Conservation (phyloP, 2,113 vertebrate genomes). For the Nanorana parkeri region DNA sequence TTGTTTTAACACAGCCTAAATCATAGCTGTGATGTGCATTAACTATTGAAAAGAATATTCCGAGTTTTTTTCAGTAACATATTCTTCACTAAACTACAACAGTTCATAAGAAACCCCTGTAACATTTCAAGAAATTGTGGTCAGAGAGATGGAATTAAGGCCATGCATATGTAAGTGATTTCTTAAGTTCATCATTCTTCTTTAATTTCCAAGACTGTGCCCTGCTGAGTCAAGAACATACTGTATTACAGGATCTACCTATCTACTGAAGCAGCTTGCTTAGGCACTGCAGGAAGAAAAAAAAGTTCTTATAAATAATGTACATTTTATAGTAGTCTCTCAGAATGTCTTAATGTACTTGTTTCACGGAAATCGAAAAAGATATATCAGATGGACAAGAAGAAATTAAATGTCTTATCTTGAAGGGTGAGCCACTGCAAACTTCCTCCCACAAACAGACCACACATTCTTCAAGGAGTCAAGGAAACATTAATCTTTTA, state of each 20-base stretch:
- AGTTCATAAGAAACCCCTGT: not conserved
- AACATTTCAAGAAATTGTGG: not conserved
- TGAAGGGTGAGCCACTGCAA: slow-evolving; percentile 28
- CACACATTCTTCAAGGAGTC: slow-evolving; percentile 25
- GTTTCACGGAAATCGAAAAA: slow-evolving; percentile 34
- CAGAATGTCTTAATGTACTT: slow-evolving; percentile 21
- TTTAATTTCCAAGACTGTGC: slow-evolving; percentile 2
- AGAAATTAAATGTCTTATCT: slow-evolving; percentile 38
- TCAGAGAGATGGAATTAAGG: not conserved
- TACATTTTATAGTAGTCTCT: slow-evolving; percentile 21
- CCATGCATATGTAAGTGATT: not conserved
- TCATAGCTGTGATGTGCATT: slow-evolving; percentile 2
- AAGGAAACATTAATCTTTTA: slow-evolving; percentile 28
- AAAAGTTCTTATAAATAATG: slow-evolving; percentile 40
- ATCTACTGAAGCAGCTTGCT: slow-evolving; percentile 27
- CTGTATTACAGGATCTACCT: not conserved
- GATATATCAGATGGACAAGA: slow-evolving; percentile 24
- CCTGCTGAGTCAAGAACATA: slow-evolving; percentile 9
- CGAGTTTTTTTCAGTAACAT: not conserved
- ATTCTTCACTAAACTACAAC: not conserved
- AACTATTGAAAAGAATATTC: slow-evolving; percentile 15
- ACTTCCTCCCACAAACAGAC: slow-evolving; percentile 6
- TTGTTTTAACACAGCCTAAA: slow-evolving; percentile 19
- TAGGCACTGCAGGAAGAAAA: not conserved
- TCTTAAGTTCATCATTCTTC: slow-evolving; percentile 13